A percentile compares a stretch with the other conserved stretches of the same genome.
Evolutionary conservation across 2,113 vertebrate genomes (phyloP).

Genomic region (Tricholaema leucomelas): DNA sequence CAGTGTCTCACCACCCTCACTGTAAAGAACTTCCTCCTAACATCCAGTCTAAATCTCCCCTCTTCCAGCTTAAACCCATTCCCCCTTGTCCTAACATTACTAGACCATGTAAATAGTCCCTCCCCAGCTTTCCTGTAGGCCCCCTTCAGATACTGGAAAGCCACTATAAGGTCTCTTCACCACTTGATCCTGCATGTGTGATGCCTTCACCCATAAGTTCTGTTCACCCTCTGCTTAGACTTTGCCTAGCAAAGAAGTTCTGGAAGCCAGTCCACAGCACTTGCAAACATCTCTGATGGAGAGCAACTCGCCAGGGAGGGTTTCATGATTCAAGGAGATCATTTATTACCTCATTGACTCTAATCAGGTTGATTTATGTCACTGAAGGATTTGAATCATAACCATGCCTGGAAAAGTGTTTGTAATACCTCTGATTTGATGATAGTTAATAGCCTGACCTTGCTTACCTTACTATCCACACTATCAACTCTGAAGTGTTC

Average conservation of each 20-base stretch:
- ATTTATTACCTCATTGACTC: not conserved
- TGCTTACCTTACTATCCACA: not conserved
- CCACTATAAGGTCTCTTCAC: no score
- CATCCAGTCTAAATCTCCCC: no score
- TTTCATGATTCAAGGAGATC: not conserved
- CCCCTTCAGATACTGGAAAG: no score
- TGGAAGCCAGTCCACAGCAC: not conserved
- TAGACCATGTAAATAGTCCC: no score
- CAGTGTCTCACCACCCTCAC: no score
- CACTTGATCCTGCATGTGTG: fast-evolving
- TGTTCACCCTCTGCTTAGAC: not conserved
- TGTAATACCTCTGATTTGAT: not conserved
- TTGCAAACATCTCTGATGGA: not conserved
- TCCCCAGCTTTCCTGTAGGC: no score
- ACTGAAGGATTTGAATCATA: not conserved
- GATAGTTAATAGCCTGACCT: not conserved
- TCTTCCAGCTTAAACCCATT: no score
- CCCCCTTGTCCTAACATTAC: no score
- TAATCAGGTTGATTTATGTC: not conserved
- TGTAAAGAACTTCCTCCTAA: no score
- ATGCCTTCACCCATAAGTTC: not conserved
- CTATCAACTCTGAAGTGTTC: not conserved
- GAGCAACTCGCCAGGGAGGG: not conserved
- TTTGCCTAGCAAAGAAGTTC: not conserved
- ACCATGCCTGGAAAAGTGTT: not conserved